These are phyloP conservation scores for Eudasyphora cyanicolor DNA, from an alignment of 2,888 invertebrate genomes.

Conservation along the genomic window DNA sequence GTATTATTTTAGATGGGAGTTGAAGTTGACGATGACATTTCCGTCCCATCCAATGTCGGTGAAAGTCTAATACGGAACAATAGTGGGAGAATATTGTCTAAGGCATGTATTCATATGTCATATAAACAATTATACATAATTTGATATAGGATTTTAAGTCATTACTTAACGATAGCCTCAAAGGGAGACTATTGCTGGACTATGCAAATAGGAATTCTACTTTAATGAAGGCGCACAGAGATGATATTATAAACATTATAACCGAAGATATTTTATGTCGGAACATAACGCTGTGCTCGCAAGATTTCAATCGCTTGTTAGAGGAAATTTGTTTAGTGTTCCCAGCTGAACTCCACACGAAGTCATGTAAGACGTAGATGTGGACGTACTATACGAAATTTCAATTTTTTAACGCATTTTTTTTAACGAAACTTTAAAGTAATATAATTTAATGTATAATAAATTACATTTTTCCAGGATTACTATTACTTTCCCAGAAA, in stretches of 20 bases:
- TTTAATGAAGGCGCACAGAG: not conserved
- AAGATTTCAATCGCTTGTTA: constrained; percentile 2
- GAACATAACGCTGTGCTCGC: not conserved
- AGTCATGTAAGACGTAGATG: not conserved
- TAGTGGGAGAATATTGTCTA: not conserved
- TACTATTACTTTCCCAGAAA: constrained; percentile 24
- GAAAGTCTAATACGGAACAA: not conserved
- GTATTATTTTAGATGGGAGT: not conserved
- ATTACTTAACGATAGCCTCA: not conserved
- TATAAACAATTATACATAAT: not conserved
- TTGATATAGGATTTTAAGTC: not conserved
- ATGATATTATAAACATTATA: not conserved
- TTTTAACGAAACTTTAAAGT: not conserved
- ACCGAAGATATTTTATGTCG: not conserved
- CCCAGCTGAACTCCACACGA: not conserved
- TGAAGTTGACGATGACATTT: not conserved
- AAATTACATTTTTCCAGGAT: not conserved
- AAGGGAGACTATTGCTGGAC: not conserved
- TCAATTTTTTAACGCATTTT: not conserved
- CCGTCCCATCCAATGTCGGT: not conserved
- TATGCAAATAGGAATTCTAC: not conserved
- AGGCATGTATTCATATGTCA: not conserved
- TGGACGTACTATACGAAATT: not conserved
- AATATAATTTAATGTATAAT: not conserved
- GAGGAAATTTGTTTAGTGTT: not conserved